These are phyloP conservation scores for Pogoniulus pusillus DNA, from an alignment of 2,797 vertebrate species.

Conservation along the genomic window DNA sequence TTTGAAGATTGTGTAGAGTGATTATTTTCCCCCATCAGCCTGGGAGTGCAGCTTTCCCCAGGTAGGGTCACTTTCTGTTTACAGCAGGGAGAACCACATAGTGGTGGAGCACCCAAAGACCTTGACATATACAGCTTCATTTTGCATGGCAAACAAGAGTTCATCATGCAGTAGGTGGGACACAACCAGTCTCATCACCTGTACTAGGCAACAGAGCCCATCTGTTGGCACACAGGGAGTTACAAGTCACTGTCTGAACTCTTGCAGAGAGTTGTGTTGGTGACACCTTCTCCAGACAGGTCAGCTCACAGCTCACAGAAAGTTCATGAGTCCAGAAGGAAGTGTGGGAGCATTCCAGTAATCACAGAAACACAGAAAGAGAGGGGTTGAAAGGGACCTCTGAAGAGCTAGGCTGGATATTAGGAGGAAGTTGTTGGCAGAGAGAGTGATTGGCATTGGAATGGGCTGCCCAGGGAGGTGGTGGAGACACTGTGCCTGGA, in stretches of 20 bases:
- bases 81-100: background rate
- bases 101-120: background rate
- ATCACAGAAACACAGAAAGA: no score
- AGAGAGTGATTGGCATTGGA: no score
- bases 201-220: accelerated
- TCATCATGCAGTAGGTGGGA: background rate
- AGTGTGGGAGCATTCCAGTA: background rate
- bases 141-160: background rate
- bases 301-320: background rate
- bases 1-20: background rate
- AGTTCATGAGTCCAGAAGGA: background rate
- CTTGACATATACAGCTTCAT: background rate
- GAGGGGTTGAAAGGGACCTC: no score
- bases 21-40: background rate
- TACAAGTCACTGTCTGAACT: background rate
- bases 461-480: no score
- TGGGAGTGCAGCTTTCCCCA: background rate
- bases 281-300: background rate
- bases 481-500: no score
- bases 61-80: background rate
- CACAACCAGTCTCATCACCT: background rate
- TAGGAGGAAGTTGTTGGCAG: no score
- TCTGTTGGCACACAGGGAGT: background rate
- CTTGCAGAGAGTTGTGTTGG: background rate
- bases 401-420: no score